Evolutionary conservation across 2,113 vertebrate genomes (phyloP), one percentile per base, ranked within the genome.

Genomic region (Hydrolagus affinis): DNA sequence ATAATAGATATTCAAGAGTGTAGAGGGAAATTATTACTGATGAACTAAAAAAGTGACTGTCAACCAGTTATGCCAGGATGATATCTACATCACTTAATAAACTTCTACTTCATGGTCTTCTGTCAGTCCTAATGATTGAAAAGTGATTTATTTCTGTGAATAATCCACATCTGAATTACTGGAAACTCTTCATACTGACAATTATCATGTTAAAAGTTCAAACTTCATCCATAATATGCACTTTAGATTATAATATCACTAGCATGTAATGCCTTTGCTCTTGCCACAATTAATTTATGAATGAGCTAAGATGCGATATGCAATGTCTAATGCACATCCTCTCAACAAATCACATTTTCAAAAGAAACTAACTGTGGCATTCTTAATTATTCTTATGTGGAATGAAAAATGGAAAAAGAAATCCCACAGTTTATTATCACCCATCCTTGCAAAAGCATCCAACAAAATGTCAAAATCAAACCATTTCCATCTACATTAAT

Each of bases 401-500:
- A 90, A 92, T 91, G 89, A 89, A 91, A 88, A 0, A 86, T 86
- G 90, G 88, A 89, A 92, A 92, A 92, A 86, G 86, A 93, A 91
- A 90, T 89, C 60, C 32, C 78, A 66, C 78, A 66, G 60, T 19
- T 88, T 92, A 94, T 92, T 93, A 92, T 94, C 90, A 70, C 86
- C 91, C 89, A 91, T 90, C 90, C 92, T 95, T 92, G 93, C 96
- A 94, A 95, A 95, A 94, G 94, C 92, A 93, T 94, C 94, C 91
- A 92, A 94, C 93, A 91, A 94, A 89, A 93, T 91, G 90, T 91
- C 89, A 90, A 92, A 90, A 93, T 86, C 89, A 89, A 90, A 88
- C 89, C 89, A 87, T 91, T 91, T 94, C 92, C 94, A 96, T 95
- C 94, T 95, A 95, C 95, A 94, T 91, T 95, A 94, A 94, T 91